These are phyloP conservation scores for Sitta europaea DNA, from an alignment of 2,113 vertebrate genomes.

Conservation along the genomic window DNA sequence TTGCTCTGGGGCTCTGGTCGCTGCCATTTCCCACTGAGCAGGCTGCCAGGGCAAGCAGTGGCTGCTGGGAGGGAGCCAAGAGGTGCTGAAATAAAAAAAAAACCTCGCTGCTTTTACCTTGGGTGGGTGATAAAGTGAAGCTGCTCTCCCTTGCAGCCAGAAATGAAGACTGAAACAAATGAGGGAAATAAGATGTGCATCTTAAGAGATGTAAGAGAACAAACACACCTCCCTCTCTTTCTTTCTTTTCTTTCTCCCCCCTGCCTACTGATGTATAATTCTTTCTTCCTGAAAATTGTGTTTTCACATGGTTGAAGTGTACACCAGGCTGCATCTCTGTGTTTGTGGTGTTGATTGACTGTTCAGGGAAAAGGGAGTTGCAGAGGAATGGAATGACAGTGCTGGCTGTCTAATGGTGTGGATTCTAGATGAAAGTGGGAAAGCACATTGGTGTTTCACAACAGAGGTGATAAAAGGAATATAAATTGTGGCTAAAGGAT, in stretches of 20 bases:
- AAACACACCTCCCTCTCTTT: background rate
- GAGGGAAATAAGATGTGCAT: background rate
- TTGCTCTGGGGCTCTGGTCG: background rate
- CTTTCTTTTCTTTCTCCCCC: too few relatives aligned
- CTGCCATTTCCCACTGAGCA: background rate
- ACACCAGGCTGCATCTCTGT: background rate
- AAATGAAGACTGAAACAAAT: background rate
- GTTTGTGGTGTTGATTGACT: background rate
- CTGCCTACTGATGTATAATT: background rate
- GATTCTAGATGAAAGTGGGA: background rate
- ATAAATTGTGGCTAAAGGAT: background rate
- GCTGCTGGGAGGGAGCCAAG: background rate
- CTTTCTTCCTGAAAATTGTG: background rate
- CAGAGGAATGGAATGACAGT: background rate
- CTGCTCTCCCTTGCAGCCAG: background rate
- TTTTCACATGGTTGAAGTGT: background rate
- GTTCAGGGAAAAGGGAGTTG: background rate
- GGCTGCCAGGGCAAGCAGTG: background rate
- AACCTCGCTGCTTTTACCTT: background rate
- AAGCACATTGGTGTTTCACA: background rate
- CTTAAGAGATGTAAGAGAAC: background rate
- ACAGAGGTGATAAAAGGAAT: slow-evolving; percentile 7
- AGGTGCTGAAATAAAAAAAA: background rate
- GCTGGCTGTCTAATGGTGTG: background rate
- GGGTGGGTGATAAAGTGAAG: background rate